Conservation (phyloP, 2,888 invertebrate species). For the Nineta flava region DNA sequence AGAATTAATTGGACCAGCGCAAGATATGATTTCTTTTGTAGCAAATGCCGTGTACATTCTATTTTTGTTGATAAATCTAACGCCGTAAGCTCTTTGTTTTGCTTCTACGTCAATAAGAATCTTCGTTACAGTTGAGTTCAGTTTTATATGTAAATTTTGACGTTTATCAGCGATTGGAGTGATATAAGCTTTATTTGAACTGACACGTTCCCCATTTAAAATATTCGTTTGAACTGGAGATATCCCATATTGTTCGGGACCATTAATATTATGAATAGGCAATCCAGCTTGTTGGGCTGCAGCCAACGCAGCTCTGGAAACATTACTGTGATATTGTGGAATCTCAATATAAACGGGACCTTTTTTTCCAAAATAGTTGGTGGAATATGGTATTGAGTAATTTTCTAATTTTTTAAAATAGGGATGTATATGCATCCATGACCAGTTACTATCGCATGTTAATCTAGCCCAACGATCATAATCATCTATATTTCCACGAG, state of each 20-base stretch:
- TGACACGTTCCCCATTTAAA: conserved; percentile 30
- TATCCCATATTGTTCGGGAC: conserved; percentile 34
- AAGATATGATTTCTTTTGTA: too few species aligned
- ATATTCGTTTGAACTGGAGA: conserved; percentile 34
- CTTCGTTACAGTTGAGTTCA: too few species aligned
- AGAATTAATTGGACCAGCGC: too few species aligned
- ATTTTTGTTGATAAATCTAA: conserved; percentile 7
- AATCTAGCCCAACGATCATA: conserved; percentile 66
- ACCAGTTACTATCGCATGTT: conserved; percentile 32
- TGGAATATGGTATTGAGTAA: conserved; percentile 52
- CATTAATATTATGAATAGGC: conserved; percentile 50
- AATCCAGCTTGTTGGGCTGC: conserved; percentile 46
- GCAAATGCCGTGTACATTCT: too few species aligned
- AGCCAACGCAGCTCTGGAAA: conserved; percentile 45
- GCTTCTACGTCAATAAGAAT: too few species aligned
- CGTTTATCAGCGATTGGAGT: conserved; percentile 13
- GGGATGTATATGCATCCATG: conserved; percentile 59
- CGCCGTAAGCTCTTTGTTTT: too few species aligned
- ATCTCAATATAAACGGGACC: conserved; percentile 41
- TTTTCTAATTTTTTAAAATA: conserved; percentile 79
- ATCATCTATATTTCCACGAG: conserved; percentile 73
- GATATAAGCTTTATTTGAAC: conserved; percentile 35
- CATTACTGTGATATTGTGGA: conserved; percentile 36
- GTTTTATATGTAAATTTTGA: too few species aligned
- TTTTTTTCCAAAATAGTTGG: conserved; percentile 31